These are phyloP conservation scores for Poecile atricapillus DNA, from an alignment of 2,113 vertebrate species.

Conservation along the genomic window DNA sequence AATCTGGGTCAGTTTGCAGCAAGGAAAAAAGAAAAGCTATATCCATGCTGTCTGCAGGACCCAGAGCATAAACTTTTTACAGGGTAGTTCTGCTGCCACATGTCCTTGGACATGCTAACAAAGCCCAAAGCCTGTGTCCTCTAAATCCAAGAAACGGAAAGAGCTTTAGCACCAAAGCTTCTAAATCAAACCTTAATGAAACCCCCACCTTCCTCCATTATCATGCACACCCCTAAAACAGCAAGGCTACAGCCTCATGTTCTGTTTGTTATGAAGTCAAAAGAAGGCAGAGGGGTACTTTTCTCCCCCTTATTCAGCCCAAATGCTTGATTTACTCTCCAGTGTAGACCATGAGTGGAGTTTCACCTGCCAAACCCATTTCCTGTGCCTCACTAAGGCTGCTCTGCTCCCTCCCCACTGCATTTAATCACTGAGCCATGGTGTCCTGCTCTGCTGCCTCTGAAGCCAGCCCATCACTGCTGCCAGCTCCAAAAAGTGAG, in stretches of 20 bases:
- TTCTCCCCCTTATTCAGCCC: not conserved
- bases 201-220: not conserved
- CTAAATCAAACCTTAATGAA: not conserved
- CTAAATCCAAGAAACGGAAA: not conserved
- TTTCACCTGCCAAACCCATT: not conserved
- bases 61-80: not conserved
- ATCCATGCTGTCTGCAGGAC: not conserved
- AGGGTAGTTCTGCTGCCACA: not conserved
- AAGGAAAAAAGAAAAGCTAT: not conserved
- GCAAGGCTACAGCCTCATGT: not conserved
- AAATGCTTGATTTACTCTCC: not conserved
- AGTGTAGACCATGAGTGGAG: not conserved
- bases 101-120: fast-evolving
- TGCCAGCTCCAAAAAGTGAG: not conserved
- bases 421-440: not conserved
- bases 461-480: not conserved
- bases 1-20: constrained; percentile 18
- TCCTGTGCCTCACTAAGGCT: not conserved
- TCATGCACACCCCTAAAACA: not conserved
- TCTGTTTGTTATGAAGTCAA: not conserved
- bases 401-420: not conserved
- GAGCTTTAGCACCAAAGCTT: not conserved
- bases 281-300: not conserved
- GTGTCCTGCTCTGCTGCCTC: not conserved
- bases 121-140: not conserved